Percentiles rank a stretch among this genome's conserved stretches.
Conservation (phyloP, 2,113 vertebrate species). For the Gavia stellata region DNA sequence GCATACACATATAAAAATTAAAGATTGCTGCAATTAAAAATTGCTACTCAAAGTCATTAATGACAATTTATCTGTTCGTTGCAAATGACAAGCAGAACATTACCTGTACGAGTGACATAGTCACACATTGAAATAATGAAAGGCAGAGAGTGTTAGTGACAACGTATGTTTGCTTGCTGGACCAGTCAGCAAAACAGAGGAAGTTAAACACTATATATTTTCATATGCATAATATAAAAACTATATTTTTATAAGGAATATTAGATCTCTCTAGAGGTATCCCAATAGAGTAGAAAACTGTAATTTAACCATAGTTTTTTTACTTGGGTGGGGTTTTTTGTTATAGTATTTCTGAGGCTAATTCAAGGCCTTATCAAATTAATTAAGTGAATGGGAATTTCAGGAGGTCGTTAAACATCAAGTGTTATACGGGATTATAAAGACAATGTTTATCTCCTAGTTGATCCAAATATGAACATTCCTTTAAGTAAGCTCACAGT, state of each 20-base stretch:
- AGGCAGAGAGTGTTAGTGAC: background rate
- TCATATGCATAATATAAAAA: background rate
- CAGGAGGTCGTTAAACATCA: background rate
- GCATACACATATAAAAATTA: background rate
- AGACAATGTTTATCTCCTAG: background rate
- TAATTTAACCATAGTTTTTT: background rate
- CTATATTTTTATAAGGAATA: background rate
- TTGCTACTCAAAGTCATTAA: background rate
- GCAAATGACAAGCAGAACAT: background rate
- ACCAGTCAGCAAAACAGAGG: background rate
- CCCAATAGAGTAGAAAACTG: background rate
- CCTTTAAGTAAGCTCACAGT: background rate
- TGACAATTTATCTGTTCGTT: background rate
- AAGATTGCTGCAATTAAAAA: background rate
- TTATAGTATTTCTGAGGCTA: background rate
- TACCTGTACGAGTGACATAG: background rate
- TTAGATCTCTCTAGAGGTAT: background rate
- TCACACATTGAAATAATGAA: background rate
- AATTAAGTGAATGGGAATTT: background rate
- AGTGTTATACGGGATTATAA: background rate
- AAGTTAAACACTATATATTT: background rate
- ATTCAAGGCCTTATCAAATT: background rate
- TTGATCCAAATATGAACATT: background rate
- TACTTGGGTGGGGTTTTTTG: background rate
- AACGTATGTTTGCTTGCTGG: background rate